A percentile compares a stretch with the other conserved stretches of the same genome.
These are phyloP conservation scores for Chionoecetes opilio DNA, from an alignment of 1,140 invertebrate species.

Conservation along the genomic window DNA sequence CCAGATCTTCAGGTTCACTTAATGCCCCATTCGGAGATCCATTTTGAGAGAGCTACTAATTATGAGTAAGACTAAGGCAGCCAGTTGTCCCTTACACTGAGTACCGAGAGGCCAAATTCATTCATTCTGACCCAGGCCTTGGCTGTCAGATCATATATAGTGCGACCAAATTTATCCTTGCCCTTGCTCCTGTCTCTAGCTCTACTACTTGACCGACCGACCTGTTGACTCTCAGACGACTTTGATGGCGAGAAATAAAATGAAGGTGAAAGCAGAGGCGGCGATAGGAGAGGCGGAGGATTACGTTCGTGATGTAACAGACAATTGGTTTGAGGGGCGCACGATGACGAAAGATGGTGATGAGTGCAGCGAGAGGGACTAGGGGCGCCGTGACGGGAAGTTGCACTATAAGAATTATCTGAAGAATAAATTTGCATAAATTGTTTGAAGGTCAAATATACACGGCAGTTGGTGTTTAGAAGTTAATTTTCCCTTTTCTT, in stretches of 20 bases:
- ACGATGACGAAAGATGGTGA: background rate
- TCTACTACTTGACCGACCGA: background rate
- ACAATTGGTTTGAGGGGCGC: background rate
- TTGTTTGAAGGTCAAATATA: background rate
- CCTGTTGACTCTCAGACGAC: background rate
- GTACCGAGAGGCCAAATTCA: background rate
- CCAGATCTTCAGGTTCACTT: background rate
- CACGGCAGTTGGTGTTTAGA: background rate
- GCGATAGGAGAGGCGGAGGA: background rate
- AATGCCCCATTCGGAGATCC: background rate
- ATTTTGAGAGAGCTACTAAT: background rate
- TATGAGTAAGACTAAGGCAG: background rate
- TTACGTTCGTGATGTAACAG: background rate
- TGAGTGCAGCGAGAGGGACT: background rate
- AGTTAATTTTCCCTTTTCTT: background rate
- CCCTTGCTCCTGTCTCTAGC: background rate
- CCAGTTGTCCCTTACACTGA: background rate
- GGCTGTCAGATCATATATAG: background rate
- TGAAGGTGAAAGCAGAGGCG: background rate
- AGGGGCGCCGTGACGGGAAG: background rate
- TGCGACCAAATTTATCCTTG: background rate
- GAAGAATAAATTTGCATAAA: no score
- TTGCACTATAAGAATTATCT: no score
- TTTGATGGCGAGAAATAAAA: background rate
- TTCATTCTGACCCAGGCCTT: background rate